Evolutionary conservation across 2,113 vertebrate species (phyloP), one percentile per base, ranked within the genome.

Genomic region (Chaetops frenatus): DNA sequence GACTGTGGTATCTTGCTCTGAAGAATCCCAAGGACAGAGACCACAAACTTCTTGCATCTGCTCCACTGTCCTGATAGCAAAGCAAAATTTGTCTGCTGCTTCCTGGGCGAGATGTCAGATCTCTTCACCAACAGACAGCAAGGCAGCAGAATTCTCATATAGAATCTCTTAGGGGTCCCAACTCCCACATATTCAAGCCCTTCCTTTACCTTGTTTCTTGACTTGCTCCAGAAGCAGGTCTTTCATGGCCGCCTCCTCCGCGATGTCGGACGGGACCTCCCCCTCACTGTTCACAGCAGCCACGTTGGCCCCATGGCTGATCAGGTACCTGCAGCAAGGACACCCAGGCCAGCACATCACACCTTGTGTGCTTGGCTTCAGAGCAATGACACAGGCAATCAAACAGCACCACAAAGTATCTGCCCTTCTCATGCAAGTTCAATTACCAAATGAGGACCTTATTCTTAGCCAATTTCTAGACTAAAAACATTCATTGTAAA

Each of bases 271-370:
- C 1, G 99, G 99, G 66, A 99, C 98, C 45, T 99, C 99, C 1
- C 99, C 99, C 47, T 99, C 99, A 19, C 98, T 99, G 97, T 99
- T 99, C 80, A 99, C 99, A 15, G 98, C 97, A 69, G 98, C 98
- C 72, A 99, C 98, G 20, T 97, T 98, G 3, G 99, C 99, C 11
- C 98, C 98, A 1, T 97, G 96, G 93, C 98, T 97, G 81, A 99
- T 91, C 88, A 99, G 98, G 96, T 98, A 99, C 94, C 99, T 99
- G 69, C 14, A 4, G 38, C 84, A 88, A 79, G 4, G 54, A 97
- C 82, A 95, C 1, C 45, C 72, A 91, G 10, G 29, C 12, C 57
- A 36, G 28, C 1, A 2, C 1, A 2, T 91, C 24, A 96, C 48
- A 69, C 70, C 50, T 38, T 1, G 1, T 6, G 57, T 6, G 51